These are phyloP conservation scores for Luidia sarsii DNA, from an alignment of 53 echinoderm and acorn worm genomes.

Conservation along the genomic window DNA sequence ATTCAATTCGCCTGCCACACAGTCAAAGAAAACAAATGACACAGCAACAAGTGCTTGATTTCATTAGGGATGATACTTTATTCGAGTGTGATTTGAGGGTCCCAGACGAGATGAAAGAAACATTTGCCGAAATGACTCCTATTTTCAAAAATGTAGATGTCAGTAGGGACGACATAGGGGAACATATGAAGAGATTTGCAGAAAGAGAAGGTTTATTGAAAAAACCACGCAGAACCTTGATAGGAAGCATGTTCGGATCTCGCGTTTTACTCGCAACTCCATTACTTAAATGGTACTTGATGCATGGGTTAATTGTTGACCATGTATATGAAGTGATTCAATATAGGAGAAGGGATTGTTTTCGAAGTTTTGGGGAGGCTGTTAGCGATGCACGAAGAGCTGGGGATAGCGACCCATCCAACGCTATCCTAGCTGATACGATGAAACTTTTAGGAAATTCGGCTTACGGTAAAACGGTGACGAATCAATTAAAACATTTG, in stretches of 20 bases:
- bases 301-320: constrained; percentile 25
- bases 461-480: constrained; percentile 55
- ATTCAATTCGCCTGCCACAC: constrained; percentile 3
- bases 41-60: neutral
- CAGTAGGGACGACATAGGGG: neutral
- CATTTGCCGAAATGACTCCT: constrained; percentile 48
- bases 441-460: constrained; percentile 58
- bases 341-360: neutral
- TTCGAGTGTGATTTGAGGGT: constrained; percentile 52
- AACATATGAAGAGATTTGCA: neutral
- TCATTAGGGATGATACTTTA: neutral
- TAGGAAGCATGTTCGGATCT: constrained; percentile 20
- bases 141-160: constrained; percentile 49
- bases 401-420: constrained; percentile 42
- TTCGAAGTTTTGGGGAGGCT: constrained; percentile 27
- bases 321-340: neutral
- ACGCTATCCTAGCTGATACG: constrained; percentile 56
- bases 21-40: neutral
- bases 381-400: constrained; percentile 52
- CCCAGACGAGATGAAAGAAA: neutral
- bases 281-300: constrained; percentile 48
- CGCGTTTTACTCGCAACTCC: constrained; percentile 15
- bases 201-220: neutral
- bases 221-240: constrained; percentile 21
- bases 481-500: constrained; percentile 20